Evolutionary conservation across 2,888 invertebrate species (phyloP).

Genomic region (Ichneumon xanthorius): DNA sequence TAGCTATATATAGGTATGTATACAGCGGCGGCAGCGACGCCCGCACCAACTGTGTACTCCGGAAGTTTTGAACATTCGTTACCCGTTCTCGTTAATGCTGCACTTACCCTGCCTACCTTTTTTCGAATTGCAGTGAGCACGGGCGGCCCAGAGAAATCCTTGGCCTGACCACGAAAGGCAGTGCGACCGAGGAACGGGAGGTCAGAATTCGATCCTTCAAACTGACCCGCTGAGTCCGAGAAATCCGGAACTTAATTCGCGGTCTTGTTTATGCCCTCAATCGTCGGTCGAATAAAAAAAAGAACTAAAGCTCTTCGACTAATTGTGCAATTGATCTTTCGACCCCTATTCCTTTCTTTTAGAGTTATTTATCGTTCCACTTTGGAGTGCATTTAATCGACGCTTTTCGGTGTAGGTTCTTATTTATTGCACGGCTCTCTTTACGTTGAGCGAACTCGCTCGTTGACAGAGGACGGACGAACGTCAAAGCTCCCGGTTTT

Average conservation of each 20-base stretch:
- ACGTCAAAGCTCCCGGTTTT: slow-evolving; percentile 58
- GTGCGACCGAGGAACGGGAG: slow-evolving; percentile 28
- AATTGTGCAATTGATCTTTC: slow-evolving; percentile 42
- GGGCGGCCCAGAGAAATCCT: slow-evolving; percentile 21
- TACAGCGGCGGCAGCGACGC: background rate
- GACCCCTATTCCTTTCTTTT: background rate
- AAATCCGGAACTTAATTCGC: slow-evolving; percentile 25
- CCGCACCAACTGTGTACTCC: slow-evolving; percentile 22
- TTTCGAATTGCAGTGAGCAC: slow-evolving; percentile 3
- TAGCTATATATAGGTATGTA: background rate
- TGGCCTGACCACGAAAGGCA: slow-evolving; percentile 15
- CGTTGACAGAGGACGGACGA: slow-evolving; percentile 28
- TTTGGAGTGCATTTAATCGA: background rate
- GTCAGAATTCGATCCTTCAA: slow-evolving; percentile 33
- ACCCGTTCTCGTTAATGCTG: slow-evolving; percentile 34
- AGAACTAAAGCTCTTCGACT: slow-evolving; percentile 24
- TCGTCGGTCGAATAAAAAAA: background rate
- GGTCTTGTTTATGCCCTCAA: slow-evolving; percentile 10
- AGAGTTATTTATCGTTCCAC: background rate
- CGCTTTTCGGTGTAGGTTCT: too few species aligned
- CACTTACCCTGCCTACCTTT: slow-evolving; percentile 8
- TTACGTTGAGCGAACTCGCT: slow-evolving; percentile 17
- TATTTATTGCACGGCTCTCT: background rate
- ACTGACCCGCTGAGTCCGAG: slow-evolving; percentile 5
- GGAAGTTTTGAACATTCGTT: slow-evolving; percentile 39